Evolutionary conservation across 2,888 invertebrate genomes (phyloP).

Genomic region (Volucella inanis): DNA sequence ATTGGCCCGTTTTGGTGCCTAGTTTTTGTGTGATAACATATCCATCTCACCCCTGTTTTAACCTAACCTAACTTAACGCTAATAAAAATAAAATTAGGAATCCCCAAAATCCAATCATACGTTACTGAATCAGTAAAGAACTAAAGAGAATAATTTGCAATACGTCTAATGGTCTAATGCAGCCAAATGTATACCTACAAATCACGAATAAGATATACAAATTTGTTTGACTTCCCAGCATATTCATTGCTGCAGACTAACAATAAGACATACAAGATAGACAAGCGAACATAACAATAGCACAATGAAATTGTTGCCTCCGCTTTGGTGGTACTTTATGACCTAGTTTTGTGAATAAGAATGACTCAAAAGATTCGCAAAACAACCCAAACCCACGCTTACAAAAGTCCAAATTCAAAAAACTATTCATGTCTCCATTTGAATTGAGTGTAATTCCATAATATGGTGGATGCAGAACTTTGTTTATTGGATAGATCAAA

Average conservation of each 20-base stretch:
- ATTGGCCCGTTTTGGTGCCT: no score
- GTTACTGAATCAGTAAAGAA: background rate
- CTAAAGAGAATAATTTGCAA: constrained; percentile 37
- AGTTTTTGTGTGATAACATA: no score
- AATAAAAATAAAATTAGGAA: background rate
- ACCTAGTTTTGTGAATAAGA: constrained; percentile 60
- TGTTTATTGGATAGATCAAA: background rate
- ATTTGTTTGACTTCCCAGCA: constrained; percentile 46
- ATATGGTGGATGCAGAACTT: constrained; percentile 1
- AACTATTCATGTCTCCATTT: constrained; percentile 24
- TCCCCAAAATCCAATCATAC: background rate
- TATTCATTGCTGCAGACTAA: constrained; percentile 29
- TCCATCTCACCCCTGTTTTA: no score
- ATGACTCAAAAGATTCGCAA: constrained; percentile 9
- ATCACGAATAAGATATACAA: constrained; percentile 59
- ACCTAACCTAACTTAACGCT: no score
- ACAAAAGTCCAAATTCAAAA: constrained; percentile 49
- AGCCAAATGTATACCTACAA: constrained; percentile 26
- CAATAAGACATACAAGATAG: constrained; percentile 65
- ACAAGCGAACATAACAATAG: constrained; percentile 61
- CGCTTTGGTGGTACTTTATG: constrained; percentile 54
- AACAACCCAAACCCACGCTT: constrained; percentile 52
- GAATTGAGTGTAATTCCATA: constrained; percentile 4
- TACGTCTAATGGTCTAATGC: constrained; percentile 1
- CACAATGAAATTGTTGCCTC: constrained; percentile 56